Evolutionary conservation across 2,888 invertebrate species (phyloP), one percentile per base, ranked within the genome.

Genomic region (Eugnorisma glareosa): DNA sequence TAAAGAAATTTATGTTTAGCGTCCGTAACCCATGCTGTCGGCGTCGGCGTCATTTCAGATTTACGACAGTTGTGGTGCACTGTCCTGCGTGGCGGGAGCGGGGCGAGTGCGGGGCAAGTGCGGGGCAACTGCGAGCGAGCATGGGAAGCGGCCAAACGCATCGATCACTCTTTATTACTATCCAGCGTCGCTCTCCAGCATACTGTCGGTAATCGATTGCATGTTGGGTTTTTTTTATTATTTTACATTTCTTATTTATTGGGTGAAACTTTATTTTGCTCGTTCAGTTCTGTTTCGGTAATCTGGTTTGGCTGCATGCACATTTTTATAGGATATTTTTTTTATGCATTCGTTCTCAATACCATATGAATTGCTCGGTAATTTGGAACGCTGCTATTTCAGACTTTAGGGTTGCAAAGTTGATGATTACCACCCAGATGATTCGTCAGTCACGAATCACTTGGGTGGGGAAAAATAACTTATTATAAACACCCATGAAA

Each of bases 21-120:
- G 75, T 88, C 86, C 86, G 88, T 87, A 84, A 80, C 78, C 86
- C 84, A 88, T 89, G 89, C 88, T 88, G 90, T 88, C 80, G 84
- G 77, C 81, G 75, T 81, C 77, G 84, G 73, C 83, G 89, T 91
- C 91, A 91, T 92, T 90, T 89, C 83, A 87, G 90, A 93, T 93
- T 92, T 92, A 94, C 89, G 91, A 89, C 87, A 86, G 78, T 88
- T 85, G 86, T 73, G 72, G 76, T 78, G 81, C 80, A 69, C 59
- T 73, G 66, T 45, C 71, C 51, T 69, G 59, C 64, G 70, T 63
- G 51, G 51, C 1, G 67, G n/a, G 15, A 54, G 57, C 59, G 37
- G 83, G 54, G 24, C 28, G 51, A 72, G 35, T 69, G 40, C 48
- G 59, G 57, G n/a, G 66, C 48, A 8, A 70, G 51, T 69, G 35